Percentiles rank a stretch among this genome's conserved stretches.
These are phyloP conservation scores for Drosophila biarmipes DNA, from an alignment of 1,140 invertebrate species.

Conservation along the genomic window DNA sequence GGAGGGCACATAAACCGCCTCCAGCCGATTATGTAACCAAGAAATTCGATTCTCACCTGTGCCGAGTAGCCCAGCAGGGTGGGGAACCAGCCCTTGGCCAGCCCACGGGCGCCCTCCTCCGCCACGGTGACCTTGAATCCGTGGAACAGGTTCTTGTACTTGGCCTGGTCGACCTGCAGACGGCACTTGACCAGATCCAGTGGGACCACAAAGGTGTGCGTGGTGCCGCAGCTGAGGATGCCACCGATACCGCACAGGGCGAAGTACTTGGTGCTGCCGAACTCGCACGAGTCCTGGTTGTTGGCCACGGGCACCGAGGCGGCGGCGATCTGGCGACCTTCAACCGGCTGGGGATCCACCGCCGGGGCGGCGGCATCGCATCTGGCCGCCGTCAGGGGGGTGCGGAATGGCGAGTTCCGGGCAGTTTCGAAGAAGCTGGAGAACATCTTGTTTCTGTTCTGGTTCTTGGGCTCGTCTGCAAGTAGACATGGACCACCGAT, in stretches of 20 bases:
- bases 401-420: slow-evolving; percentile 90
- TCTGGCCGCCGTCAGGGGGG: slow-evolving; percentile 87
- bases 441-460: slow-evolving; percentile 86
- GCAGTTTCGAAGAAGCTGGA: slow-evolving; percentile 89
- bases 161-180: slow-evolving; percentile 89
- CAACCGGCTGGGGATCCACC: slow-evolving; percentile 83
- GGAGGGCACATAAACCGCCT: neutral
- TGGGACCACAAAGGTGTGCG: slow-evolving; percentile 94
- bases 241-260: slow-evolving; percentile 96
- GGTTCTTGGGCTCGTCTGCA: slow-evolving; percentile 29
- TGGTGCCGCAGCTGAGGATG: slow-evolving; percentile 96
- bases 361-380: slow-evolving; percentile 85
- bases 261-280: slow-evolving; percentile 97
- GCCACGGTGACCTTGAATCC: slow-evolving; percentile 89
- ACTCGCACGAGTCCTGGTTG: slow-evolving; percentile 93
- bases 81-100: slow-evolving; percentile 93
- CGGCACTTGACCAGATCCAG: slow-evolving; percentile 98
- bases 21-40: slow-evolving; percentile 13
- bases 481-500: slow-evolving; percentile 3
- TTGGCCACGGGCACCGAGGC: slow-evolving; percentile 86
- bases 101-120: slow-evolving; percentile 90
- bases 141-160: slow-evolving; percentile 89
- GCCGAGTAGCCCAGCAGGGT: slow-evolving; percentile 93
- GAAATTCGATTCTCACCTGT: slow-evolving; percentile 85
- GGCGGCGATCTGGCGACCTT: slow-evolving; percentile 86